Evolutionary conservation across 2,113 vertebrate genomes (phyloP).

Genomic region (Arothron firmamentum): DNA sequence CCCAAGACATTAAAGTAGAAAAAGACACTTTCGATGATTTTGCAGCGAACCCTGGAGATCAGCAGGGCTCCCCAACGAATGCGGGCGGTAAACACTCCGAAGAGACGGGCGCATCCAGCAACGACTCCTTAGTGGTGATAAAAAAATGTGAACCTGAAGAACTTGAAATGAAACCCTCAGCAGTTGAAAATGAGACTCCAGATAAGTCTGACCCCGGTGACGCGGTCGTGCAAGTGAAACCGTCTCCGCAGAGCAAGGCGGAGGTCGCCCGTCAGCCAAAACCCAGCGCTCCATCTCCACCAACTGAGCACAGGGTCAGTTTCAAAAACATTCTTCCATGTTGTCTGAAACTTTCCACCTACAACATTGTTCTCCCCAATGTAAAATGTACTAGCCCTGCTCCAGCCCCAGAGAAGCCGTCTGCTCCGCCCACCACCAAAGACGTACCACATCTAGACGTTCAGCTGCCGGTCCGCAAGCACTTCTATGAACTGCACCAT

Average conservation of each 20-base stretch:
- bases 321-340: conserved; percentile 63
- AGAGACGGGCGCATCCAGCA: conserved; percentile 13
- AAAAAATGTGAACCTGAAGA: conserved; percentile 52
- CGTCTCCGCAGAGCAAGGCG: not conserved
- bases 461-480: conserved; percentile 50
- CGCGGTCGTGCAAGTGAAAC: not conserved
- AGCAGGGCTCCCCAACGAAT: conserved; percentile 6
- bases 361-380: conserved; percentile 53
- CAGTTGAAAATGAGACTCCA: conserved; percentile 11
- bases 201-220: conserved; percentile 12
- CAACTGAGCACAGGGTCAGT: conserved; percentile 18
- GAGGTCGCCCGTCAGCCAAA: not conserved
- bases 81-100: conserved; percentile 39
- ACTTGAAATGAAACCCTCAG: conserved; percentile 19
- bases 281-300: conserved; percentile 6
- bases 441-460: not conserved
- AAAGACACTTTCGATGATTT: conserved; percentile 23
- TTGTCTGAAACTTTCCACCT: conserved; percentile 60
- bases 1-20: conserved; percentile 59
- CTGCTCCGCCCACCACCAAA: conserved; percentile 24
- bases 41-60: conserved; percentile 2
- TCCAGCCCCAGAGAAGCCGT: conserved; percentile 3
- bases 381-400: not conserved
- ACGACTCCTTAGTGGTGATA: conserved; percentile 26
- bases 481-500: conserved; percentile 80